phyloP scores from a whole-genome alignment of 2,797 vertebrate genomes.

The Nyctalus aviator region DNA sequence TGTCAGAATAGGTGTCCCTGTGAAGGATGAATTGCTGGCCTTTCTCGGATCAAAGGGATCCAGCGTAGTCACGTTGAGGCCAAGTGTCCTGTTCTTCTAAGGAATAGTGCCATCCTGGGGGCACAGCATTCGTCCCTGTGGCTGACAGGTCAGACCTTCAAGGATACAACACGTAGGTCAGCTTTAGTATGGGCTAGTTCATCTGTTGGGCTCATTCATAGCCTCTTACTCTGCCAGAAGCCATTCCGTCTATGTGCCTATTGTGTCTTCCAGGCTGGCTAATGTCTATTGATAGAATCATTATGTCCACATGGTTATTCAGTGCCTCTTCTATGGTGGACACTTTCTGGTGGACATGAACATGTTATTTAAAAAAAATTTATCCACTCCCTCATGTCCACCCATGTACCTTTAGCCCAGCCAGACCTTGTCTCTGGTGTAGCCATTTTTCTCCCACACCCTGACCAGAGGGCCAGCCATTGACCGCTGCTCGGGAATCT shows the following conservation, averaged over 20 bases:
- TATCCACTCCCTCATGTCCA: not conserved
- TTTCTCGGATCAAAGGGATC: not conserved
- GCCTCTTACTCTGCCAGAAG: not conserved
- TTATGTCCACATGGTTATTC: not conserved
- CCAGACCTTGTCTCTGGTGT: not conserved
- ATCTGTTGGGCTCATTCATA: not conserved
- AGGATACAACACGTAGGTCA: not conserved
- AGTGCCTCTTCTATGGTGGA: not conserved
- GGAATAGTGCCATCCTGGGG: not conserved
- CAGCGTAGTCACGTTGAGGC: not conserved
- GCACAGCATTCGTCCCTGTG: not conserved
- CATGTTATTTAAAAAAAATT: not conserved
- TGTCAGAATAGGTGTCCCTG: not conserved
- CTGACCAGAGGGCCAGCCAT: not conserved
- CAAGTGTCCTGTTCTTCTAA: not conserved
- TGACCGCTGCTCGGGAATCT: not conserved
- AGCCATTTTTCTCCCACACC: not conserved
- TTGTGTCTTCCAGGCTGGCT: not conserved
- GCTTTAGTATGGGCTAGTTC: not conserved
- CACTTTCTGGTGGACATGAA: not conserved
- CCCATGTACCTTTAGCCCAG: not conserved
- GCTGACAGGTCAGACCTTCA: not conserved
- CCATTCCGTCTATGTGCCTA: not conserved
- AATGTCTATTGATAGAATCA: not conserved
- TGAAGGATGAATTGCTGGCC: not conserved